These are phyloP conservation scores for Drosophila nikananu DNA, from an alignment of 1,140 invertebrate species.

Conservation along the genomic window DNA sequence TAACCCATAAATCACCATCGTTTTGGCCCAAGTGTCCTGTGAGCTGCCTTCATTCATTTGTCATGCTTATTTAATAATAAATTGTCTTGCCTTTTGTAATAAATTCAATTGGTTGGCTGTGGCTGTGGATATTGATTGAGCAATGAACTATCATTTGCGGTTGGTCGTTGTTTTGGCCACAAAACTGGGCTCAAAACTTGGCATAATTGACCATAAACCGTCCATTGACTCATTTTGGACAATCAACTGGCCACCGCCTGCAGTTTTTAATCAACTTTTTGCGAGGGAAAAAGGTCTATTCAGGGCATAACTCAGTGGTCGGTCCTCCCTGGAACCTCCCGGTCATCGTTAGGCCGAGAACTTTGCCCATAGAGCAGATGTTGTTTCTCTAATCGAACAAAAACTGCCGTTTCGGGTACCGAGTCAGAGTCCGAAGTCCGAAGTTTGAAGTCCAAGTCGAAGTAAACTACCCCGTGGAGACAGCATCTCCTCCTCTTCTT, in stretches of 20 bases:
- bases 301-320: constrained; percentile 71
- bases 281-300: constrained; percentile 37
- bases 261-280: constrained; percentile 71
- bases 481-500: constrained; percentile 4
- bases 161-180: constrained; percentile 5
- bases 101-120: constrained; percentile 65
- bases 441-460: constrained; percentile 18
- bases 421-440: background rate
- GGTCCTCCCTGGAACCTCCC: constrained; percentile 20
- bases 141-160: constrained; percentile 57
- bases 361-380: constrained; percentile 68
- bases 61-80: constrained; percentile 65
- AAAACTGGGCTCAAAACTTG: constrained; percentile 21
- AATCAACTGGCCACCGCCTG: constrained; percentile 40
- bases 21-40: background rate
- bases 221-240: constrained; percentile 21
- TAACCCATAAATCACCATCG: background rate
- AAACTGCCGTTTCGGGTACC: constrained; percentile 32
- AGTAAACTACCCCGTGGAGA: constrained; percentile 65
- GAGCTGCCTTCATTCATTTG: constrained; percentile 44
- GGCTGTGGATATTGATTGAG: constrained; percentile 58
- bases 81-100: constrained; percentile 51
- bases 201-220: constrained; percentile 55
- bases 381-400: constrained; percentile 71
- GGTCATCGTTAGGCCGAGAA: constrained; percentile 59